These are phyloP conservation scores for Marasmarcha lunaedactyla DNA, from an alignment of 2,888 invertebrate species.

Conservation along the genomic window DNA sequence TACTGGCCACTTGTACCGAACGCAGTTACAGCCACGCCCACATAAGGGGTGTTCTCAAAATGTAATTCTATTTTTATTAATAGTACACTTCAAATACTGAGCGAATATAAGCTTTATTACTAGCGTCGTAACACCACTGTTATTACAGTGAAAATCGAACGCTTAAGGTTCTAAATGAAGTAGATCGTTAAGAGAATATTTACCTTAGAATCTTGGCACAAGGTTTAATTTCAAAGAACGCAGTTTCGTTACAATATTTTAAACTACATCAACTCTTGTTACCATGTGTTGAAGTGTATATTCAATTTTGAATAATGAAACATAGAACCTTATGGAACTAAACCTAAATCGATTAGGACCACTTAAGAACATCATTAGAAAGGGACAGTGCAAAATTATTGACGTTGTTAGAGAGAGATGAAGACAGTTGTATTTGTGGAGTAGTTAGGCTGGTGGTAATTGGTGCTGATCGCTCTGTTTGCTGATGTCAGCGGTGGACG, in stretches of 20 bases:
- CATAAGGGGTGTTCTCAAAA: slow-evolving; percentile 58
- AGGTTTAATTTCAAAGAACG: background rate
- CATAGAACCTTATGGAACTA: background rate
- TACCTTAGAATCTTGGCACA: background rate
- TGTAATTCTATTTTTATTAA: slow-evolving; percentile 53
- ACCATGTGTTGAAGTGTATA: too few species aligned
- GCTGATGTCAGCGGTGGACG: slow-evolving; percentile 56
- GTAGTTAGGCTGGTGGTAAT: slow-evolving; percentile 47
- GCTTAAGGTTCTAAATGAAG: slow-evolving; percentile 15
- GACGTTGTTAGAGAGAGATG: slow-evolving; percentile 20
- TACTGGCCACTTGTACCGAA: slow-evolving; percentile 34
- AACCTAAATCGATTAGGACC: slow-evolving; percentile 35
- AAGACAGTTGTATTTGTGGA: slow-evolving; percentile 34
- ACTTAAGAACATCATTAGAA: slow-evolving; percentile 31
- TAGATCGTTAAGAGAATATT: background rate
- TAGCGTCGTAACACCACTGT: slow-evolving; percentile 33
- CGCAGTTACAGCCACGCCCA: slow-evolving; percentile 43
- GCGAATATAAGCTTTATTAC: slow-evolving; percentile 58
- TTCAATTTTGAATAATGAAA: too few species aligned
- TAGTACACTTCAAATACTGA: slow-evolving; percentile 28
- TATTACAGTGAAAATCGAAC: slow-evolving; percentile 23
- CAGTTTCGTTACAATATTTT: background rate
- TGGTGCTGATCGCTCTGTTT: slow-evolving; percentile 65
- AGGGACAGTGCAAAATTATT: slow-evolving; percentile 21
- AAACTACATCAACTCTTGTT: too few species aligned